Conservation (phyloP, 2,113 vertebrate genomes). For the Sylvilagus bachmani region DNA sequence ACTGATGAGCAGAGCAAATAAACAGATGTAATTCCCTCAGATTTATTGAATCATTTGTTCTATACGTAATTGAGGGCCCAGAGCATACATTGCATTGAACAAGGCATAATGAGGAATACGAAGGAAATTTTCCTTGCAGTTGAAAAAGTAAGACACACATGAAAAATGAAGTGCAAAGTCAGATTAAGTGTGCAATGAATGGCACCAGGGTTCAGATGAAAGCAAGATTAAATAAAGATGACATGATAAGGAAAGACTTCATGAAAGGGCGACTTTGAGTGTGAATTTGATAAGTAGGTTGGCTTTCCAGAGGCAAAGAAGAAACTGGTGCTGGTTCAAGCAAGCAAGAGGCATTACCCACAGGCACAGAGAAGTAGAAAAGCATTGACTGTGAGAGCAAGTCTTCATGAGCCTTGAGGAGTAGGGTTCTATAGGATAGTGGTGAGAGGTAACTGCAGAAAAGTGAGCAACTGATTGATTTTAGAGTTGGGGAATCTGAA, state of each 20-base stretch:
- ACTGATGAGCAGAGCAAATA: constrained; percentile 64
- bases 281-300: neutral
- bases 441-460: neutral
- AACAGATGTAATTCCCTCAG: constrained; percentile 58
- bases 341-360: neutral
- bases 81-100: constrained; percentile 39
- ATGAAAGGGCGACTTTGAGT: neutral
- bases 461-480: neutral
- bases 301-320: constrained; percentile 8
- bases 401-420: no score
- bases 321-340: neutral
- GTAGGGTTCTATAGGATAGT: neutral
- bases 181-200: constrained; percentile 46
- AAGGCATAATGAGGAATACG: neutral
- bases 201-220: neutral
- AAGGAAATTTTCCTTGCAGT: constrained; percentile 50
- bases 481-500: neutral
- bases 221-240: constrained; percentile 40
- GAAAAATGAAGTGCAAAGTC: constrained; percentile 53
- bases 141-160: constrained; percentile 47
- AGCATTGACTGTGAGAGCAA: neutral
- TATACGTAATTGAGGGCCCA: constrained; percentile 21
- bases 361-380: neutral
- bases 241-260: neutral
- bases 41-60: constrained; percentile 72